phyloP scores from a whole-genome alignment of 1,140 invertebrate genomes.

The Nymphalis io region DNA sequence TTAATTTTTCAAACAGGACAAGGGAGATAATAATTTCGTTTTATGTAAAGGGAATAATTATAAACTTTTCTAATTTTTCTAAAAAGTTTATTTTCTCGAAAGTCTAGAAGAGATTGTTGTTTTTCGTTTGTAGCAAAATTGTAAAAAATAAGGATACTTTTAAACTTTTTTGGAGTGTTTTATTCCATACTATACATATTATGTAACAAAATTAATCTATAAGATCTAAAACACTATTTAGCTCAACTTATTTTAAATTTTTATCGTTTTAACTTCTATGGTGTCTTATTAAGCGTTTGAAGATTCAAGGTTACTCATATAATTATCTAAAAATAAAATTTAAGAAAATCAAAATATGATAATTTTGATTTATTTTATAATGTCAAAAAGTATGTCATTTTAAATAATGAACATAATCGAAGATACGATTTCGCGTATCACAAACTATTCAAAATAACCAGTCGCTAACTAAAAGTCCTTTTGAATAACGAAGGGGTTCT shows the following conservation, averaged over 20 bases:
- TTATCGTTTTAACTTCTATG: no score
- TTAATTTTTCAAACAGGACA: slow-evolving; percentile 17
- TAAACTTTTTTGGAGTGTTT: no score
- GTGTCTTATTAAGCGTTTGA: no score
- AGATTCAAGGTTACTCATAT: no score
- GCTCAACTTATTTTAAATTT: no score
- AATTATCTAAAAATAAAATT: no score
- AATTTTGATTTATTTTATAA: no score
- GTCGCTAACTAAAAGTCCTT: slow-evolving; percentile 63
- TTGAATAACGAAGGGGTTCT: slow-evolving; percentile 74
- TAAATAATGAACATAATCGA: not conserved
- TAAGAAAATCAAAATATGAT: no score
- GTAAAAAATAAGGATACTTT: not conserved
- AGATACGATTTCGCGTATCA: not conserved
- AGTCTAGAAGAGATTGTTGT: not conserved
- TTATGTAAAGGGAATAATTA: slow-evolving; percentile 4
- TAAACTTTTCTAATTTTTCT: slow-evolving; percentile 9
- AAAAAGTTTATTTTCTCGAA: not conserved
- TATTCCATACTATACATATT: no score
- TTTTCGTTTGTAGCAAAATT: not conserved
- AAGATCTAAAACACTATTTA: no score
- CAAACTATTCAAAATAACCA: slow-evolving; percentile 4
- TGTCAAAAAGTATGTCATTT: no score
- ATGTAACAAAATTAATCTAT: no score
- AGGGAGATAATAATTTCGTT: slow-evolving; percentile 9